Conservation (phyloP, 2,797 vertebrate species). For the Phylloscopus collybita region DNA sequence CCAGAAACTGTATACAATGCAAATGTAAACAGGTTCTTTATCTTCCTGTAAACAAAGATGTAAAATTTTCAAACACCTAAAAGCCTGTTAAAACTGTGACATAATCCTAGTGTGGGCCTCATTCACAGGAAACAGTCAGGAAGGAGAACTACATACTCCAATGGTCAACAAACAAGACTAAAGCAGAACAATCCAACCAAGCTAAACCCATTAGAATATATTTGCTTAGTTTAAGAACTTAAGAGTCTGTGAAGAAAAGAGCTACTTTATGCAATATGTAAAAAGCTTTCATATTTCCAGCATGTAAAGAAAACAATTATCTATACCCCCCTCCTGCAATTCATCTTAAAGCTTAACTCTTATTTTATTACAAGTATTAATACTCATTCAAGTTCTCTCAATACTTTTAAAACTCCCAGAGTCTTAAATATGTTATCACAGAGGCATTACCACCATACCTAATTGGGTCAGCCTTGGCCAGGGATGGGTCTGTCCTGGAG, state of each 20-base stretch:
- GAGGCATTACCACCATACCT: not conserved
- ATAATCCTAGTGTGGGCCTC: not conserved
- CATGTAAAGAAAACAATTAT: not conserved
- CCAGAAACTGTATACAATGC: not conserved
- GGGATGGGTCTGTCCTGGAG: not conserved
- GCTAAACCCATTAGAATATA: not conserved
- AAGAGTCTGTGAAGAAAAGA: not conserved
- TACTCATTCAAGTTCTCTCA: not conserved
- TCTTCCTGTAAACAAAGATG: not conserved
- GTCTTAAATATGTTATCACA: not conserved
- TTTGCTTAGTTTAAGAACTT: not conserved
- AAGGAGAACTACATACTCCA: not conserved
- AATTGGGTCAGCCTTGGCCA: not conserved
- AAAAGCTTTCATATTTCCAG: not conserved
- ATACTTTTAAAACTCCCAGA: not conserved
- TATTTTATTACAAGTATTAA: not conserved
- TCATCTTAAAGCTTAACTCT: not conserved
- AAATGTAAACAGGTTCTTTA: not conserved
- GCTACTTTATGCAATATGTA: not conserved
- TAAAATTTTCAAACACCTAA: not conserved
- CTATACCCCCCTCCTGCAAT: not conserved
- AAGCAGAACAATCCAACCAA: not conserved
- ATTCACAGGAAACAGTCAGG: not conserved
- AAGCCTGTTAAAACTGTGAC: not conserved
- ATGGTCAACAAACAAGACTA: not conserved